Percentiles rank a stretch among this genome's conserved stretches.
Conservation (phyloP, 2,888 invertebrate species). For the Parasteatoda lunata region DNA sequence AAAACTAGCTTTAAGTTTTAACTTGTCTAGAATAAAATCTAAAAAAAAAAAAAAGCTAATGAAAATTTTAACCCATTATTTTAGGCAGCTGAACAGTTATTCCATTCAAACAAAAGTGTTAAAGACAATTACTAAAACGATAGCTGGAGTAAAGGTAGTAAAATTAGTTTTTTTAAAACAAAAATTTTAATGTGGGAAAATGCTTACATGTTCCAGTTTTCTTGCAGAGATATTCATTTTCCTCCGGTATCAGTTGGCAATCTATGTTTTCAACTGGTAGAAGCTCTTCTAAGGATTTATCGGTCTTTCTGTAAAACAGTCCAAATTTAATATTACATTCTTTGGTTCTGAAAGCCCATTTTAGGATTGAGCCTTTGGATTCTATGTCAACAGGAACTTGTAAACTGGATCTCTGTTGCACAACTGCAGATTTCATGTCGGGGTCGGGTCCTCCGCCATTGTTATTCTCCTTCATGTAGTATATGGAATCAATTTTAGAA, state of each 20-base stretch:
- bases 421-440: constrained; percentile 22
- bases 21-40: too few species aligned
- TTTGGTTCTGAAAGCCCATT: constrained; percentile 50
- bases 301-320: constrained; percentile 20
- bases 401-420: constrained; percentile 23
- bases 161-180: not conserved
- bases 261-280: constrained; percentile 43
- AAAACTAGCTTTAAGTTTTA: too few species aligned
- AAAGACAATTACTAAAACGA: not conserved
- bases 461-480: constrained; percentile 38
- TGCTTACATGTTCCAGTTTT: constrained; percentile 49
- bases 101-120: too few species aligned
- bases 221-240: constrained; percentile 48
- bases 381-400: constrained; percentile 35
- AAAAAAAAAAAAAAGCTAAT: too few species aligned
- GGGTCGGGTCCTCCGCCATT: constrained; percentile 6
- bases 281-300: constrained; percentile 35
- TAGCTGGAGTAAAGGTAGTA: not conserved
- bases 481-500: constrained; percentile 31
- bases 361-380: constrained; percentile 15
- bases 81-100: too few species aligned
- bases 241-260: constrained; percentile 51
- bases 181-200: not conserved
- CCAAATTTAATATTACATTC: constrained; percentile 56
- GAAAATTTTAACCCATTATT: too few species aligned